Conservation (phyloP, 2,797 vertebrate genomes). For the Enteromius thamalakanensis region DNA sequence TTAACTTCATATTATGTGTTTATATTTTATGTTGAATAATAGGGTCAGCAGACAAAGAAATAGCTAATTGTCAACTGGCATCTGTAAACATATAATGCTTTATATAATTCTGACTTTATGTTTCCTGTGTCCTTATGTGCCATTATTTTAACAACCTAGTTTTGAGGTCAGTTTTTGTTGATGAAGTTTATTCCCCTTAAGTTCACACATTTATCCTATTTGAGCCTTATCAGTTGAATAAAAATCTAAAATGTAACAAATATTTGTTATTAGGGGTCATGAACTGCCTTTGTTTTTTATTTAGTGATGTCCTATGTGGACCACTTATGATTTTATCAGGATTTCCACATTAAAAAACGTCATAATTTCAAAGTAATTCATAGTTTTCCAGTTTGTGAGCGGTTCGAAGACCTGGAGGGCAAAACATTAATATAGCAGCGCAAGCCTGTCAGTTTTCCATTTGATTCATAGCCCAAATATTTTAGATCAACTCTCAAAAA, state of each 20-base stretch:
- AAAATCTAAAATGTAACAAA: not conserved
- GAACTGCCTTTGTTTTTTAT: no score
- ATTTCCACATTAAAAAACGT: no score
- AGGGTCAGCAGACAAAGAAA: not conserved
- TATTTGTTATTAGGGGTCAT: not conserved
- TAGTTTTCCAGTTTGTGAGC: no score
- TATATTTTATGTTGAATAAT: not conserved
- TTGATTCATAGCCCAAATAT: no score
- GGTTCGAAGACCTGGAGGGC: no score
- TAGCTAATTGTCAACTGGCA: not conserved
- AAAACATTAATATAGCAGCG: no score
- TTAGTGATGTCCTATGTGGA: no score
- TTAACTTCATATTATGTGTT: not conserved
- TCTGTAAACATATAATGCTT: not conserved
- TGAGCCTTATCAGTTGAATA: not conserved
- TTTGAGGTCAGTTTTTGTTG: not conserved
- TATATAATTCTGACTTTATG: not conserved
- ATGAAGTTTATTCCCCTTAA: not conserved
- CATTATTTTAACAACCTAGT: not conserved
- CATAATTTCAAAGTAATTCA: no score
- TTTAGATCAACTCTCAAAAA: no score
- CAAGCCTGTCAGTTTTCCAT: no score
- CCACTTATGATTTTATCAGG: no score
- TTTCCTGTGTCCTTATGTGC: not conserved
- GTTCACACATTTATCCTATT: not conserved